These are phyloP conservation scores for Catagonus wagneri DNA, from an alignment of 2,113 vertebrate species.

Conservation along the genomic window DNA sequence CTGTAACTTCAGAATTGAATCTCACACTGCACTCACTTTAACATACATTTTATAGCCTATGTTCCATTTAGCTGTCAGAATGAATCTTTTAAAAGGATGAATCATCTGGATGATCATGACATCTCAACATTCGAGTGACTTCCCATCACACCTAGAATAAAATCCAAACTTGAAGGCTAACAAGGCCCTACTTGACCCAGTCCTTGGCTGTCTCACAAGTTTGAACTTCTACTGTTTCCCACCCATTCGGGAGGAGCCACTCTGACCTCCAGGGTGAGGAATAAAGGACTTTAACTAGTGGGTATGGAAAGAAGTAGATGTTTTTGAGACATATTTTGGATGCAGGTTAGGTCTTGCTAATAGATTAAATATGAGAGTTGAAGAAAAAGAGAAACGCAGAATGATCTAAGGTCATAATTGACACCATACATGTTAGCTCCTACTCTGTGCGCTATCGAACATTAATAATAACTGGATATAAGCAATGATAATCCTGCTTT, in stretches of 20 bases:
- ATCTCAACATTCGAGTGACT: not conserved
- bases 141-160: not conserved
- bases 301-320: not conserved
- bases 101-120: not conserved
- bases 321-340: not conserved
- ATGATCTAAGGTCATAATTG: not conserved
- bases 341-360: not conserved
- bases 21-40: slow-evolving; percentile 30
- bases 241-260: not conserved
- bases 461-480: not conserved
- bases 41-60: not conserved
- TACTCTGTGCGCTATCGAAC: not conserved
- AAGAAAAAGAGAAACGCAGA: not conserved
- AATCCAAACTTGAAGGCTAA: not conserved
- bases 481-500: not conserved
- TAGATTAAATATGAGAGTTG: not conserved
- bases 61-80: not conserved
- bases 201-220: not conserved
- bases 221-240: not conserved
- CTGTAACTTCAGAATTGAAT: slow-evolving; percentile 15
- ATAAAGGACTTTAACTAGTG: not conserved
- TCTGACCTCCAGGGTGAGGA: not conserved
- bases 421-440: not conserved
- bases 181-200: not conserved
- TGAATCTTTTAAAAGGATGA: not conserved